A percentile compares a stretch with the other conserved stretches of the same genome.
These are phyloP conservation scores for Cotesia typhae DNA, from an alignment of 1,140 invertebrate species.

Conservation along the genomic window DNA sequence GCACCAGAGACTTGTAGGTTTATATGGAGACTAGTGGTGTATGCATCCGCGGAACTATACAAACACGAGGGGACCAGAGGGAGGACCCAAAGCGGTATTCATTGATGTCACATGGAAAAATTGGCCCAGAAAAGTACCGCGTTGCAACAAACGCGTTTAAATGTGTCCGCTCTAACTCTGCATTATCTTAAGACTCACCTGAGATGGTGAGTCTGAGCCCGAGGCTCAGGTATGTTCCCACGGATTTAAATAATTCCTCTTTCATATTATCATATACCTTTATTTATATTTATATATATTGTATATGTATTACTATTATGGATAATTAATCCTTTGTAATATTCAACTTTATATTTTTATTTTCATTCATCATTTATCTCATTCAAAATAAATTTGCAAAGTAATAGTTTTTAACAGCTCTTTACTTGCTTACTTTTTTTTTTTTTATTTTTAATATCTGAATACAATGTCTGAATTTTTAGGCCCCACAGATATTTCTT, in stretches of 20 bases:
- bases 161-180: slow-evolving; percentile 13
- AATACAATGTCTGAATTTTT: too few species aligned
- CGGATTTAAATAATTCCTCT: slow-evolving; percentile 14
- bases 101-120: slow-evolving; percentile 38
- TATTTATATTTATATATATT: slow-evolving; percentile 10
- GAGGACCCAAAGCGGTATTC: slow-evolving; percentile 29
- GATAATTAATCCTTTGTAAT: too few species aligned
- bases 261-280: slow-evolving; percentile 10
- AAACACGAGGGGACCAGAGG: neutral
- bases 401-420: too few species aligned
- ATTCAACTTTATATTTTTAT: slow-evolving; percentile 7
- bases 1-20: neutral
- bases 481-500: too few species aligned
- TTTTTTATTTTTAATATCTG: too few species aligned
- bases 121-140: slow-evolving; percentile 36
- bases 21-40: neutral
- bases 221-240: slow-evolving; percentile 10
- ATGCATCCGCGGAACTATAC: neutral
- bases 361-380: neutral
- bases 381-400: too few species aligned
- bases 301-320: neutral
- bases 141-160: slow-evolving; percentile 23
- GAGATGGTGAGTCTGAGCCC: too few species aligned
- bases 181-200: slow-evolving; percentile 26
- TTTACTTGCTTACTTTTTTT: too few species aligned